Percentiles rank a stretch among this genome's conserved stretches.
Conservation (phyloP, 2,113 vertebrate species). For the Pygoscelis adeliae region DNA sequence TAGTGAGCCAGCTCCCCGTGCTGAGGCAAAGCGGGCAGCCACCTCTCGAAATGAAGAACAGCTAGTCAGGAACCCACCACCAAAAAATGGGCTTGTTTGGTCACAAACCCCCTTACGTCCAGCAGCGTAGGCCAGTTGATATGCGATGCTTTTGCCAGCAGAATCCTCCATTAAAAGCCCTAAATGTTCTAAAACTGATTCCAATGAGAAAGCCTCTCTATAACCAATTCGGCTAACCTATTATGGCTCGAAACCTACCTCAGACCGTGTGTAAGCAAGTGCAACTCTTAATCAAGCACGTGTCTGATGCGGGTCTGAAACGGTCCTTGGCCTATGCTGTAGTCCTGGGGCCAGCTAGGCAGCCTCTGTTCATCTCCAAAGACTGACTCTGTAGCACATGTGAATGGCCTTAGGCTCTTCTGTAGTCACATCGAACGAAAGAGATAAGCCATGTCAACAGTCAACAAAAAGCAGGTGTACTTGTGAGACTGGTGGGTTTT, state of each 20-base stretch:
- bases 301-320: neutral
- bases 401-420: neutral
- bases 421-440: neutral
- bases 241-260: neutral
- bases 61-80: rapidly evolving
- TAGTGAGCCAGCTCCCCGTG: rapidly evolving
- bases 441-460: neutral
- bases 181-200: neutral
- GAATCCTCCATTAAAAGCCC: neutral
- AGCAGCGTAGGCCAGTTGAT: rapidly evolving
- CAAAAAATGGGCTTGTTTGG: rapidly evolving
- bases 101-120: rapidly evolving
- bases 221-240: neutral
- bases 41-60: rapidly evolving
- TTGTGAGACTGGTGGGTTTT: neutral
- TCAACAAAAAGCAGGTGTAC: neutral
- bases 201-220: neutral
- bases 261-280: neutral
- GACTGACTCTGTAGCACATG: rapidly evolving
- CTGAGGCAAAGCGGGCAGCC: neutral
- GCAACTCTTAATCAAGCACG: rapidly evolving
- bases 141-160: rapidly evolving
- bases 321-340: neutral
- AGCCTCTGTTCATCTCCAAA: neutral
- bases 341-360: neutral